Evolutionary conservation across 2,797 vertebrate genomes (phyloP).

Genomic region (Centroberyx gerrardi): DNA sequence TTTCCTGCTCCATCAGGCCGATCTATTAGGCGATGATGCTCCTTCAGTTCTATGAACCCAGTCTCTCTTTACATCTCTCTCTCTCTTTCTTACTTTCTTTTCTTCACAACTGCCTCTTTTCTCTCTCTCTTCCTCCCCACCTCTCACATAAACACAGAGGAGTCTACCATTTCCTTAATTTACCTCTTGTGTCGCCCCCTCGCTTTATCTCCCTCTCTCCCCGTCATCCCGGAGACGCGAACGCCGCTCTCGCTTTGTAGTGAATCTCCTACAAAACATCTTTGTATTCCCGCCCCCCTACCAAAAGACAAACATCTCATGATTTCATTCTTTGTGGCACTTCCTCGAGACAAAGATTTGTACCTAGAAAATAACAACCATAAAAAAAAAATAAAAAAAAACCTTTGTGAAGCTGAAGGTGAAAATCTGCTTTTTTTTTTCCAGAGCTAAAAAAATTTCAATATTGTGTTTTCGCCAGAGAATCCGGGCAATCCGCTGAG

Average conservation of each 20-base stretch:
- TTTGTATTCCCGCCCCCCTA: constrained; percentile 8
- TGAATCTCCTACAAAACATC: constrained; percentile 50
- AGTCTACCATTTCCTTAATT: constrained; percentile 41
- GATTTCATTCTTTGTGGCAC: constrained; percentile 7
- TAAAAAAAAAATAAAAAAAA: constrained; percentile 26
- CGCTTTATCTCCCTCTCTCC: constrained; percentile 7
- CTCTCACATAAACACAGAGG: constrained; percentile 16
- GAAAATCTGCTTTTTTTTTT: background rate
- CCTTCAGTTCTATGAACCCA: constrained; percentile 44
- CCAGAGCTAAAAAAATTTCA: background rate
- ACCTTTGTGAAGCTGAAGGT: constrained; percentile 14
- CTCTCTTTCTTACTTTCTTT: constrained; percentile 5
- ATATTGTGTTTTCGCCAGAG: constrained; percentile 5
- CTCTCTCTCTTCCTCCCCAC: background rate
- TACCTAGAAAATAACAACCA: no score
- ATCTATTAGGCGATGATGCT: constrained; percentile 41
- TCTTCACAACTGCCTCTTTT: constrained; percentile 8
- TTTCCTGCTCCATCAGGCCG: constrained; percentile 62
- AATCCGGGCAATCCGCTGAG: background rate
- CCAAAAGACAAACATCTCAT: constrained; percentile 18
- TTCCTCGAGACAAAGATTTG: constrained; percentile 13
- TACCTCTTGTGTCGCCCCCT: constrained; percentile 48
- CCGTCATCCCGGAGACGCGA: constrained; percentile 33
- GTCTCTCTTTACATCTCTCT: constrained; percentile 17
- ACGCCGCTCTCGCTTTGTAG: constrained; percentile 35